phyloP scores from a whole-genome alignment of 2,797 vertebrate species.

The Nasua narica region DNA sequence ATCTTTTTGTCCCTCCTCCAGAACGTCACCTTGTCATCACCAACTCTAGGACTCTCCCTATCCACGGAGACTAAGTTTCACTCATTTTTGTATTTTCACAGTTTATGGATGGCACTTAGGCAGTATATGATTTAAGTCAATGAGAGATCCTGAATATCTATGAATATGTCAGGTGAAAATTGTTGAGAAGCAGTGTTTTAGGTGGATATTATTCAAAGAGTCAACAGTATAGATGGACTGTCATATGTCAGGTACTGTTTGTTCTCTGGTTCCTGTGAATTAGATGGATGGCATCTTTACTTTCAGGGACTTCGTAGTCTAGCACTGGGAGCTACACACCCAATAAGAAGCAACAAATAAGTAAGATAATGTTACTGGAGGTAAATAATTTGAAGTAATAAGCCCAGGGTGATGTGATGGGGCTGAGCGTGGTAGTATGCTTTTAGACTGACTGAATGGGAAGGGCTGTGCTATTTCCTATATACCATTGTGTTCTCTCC shows the following conservation, averaged over 20 bases:
- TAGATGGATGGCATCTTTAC: background rate
- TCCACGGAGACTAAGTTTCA: background rate
- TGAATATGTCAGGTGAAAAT: background rate
- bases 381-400: conserved; percentile 24
- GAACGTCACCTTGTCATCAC: background rate
- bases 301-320: background rate
- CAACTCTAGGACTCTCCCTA: background rate
- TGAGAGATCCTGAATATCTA: background rate
- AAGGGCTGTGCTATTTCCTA: background rate
- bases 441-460: background rate
- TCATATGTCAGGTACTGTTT: background rate
- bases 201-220: background rate
- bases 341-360: background rate
- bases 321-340: background rate
- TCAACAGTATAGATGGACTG: background rate
- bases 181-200: conserved; percentile 29
- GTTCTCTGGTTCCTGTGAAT: conserved; percentile 9
- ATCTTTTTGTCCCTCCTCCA: background rate
- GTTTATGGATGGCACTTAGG: background rate
- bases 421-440: background rate
- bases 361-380: background rate
- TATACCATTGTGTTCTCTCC: background rate
- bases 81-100: background rate
- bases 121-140: background rate
- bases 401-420: background rate